Evolutionary conservation across 2,113 vertebrate genomes (phyloP), one percentile per base, ranked within the genome.

Genomic region (Stercorarius parasiticus): DNA sequence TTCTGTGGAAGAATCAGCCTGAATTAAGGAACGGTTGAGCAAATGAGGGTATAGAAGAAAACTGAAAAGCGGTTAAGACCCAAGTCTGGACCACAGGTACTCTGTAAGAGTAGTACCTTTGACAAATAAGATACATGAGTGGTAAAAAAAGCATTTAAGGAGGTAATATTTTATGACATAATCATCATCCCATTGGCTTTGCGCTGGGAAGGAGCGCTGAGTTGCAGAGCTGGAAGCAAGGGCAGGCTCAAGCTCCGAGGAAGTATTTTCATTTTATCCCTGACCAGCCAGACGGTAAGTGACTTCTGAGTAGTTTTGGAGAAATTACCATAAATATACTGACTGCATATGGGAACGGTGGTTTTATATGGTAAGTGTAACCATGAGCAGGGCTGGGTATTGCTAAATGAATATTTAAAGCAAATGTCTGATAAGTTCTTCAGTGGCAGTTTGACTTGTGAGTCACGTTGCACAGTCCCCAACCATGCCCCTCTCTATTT

Each of bases 401-500:
- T 91, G 77, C 90, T 92, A 78, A 88, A 86, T 89, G 90, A 96
- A 93, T 91, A 84, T 69, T 97, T 92, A 93, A 88, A 95, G 91
- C 90, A 89, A 96, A 95, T 89, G 94, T 86, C 92, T 53, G 85
- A 79, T 87, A 88, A 89, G 93, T 95, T 95, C 92, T 85, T 90
- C 84, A 40, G 50, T 21, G 65, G 49, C 69, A 62, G 90, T 91
- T 97, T 88, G 95, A 94, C 90, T 72, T 64, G 92, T 95, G 97
- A 98, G 90, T 97, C 98, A 97, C 58, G 21, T 91, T 96, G 94
- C 97, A 92, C 59, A 84, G 94, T 88, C 94, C 88, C 94, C 95
- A 96, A 0, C 92, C 95, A 96, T 96, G 95, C 71, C 67, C 87
- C 87, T 97, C 91, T 95, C 98, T 98, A 98, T 98, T 98, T 98